A percentile compares a stretch with the other conserved stretches of the same genome.
These are phyloP conservation scores for Micrastur ruficollis DNA, from an alignment of 2,797 vertebrate genomes.

Conservation along the genomic window DNA sequence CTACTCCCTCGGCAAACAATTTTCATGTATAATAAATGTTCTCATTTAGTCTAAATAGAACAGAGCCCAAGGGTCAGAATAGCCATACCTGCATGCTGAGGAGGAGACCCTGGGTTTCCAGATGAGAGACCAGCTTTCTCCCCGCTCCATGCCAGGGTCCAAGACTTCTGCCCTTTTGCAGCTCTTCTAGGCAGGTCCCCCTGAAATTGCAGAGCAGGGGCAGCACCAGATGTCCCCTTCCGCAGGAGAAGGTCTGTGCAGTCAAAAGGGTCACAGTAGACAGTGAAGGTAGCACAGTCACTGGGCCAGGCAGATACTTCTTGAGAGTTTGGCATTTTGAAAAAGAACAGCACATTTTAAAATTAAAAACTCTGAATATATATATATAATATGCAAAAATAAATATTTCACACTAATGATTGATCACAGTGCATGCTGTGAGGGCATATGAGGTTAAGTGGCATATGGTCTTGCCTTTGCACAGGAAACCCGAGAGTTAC, in stretches of 20 bases:
- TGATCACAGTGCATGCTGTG: neutral
- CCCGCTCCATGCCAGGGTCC: neutral
- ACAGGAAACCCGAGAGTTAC: neutral
- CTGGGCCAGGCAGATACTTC: neutral
- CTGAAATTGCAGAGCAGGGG: neutral
- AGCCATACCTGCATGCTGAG: neutral
- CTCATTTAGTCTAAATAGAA: neutral
- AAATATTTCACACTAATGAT: neutral
- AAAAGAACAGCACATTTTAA: neutral
- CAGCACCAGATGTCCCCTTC: neutral
- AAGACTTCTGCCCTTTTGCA: neutral
- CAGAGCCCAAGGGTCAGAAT: constrained; percentile 1
- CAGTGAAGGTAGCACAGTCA: neutral
- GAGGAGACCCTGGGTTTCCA: neutral
- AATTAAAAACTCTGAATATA: neutral
- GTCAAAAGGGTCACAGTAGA: neutral
- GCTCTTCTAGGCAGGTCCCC: neutral
- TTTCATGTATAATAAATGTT: neutral
- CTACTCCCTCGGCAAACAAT: constrained; percentile 1
- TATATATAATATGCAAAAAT: neutral
- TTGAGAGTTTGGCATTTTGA: neutral
- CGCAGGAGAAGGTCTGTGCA: neutral
- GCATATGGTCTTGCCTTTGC: neutral
- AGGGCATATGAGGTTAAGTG: neutral
- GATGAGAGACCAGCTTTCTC: neutral